Conservation (phyloP, 2,113 vertebrate genomes). For the Podarcis muralis region DNA sequence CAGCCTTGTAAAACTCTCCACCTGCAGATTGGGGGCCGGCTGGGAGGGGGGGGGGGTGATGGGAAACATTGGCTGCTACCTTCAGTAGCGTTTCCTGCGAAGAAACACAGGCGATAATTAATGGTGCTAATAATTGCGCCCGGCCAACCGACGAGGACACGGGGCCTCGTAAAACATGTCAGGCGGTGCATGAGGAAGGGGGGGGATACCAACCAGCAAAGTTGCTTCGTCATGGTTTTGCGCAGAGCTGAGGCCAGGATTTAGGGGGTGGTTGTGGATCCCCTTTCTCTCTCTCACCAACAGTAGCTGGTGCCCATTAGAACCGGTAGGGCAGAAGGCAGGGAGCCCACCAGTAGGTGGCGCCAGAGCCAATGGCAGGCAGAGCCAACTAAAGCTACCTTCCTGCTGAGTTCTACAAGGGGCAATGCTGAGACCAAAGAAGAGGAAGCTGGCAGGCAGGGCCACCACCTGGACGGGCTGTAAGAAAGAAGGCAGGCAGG, state of each 20-base stretch:
- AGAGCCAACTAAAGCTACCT: too few relatives aligned
- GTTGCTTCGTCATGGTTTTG: not conserved
- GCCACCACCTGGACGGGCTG: not conserved
- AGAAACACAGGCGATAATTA: not conserved
- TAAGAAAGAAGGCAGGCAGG: too few relatives aligned
- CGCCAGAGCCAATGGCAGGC: too few relatives aligned
- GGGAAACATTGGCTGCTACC: not conserved
- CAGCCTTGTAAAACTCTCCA: not conserved
- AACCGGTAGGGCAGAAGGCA: too few relatives aligned
- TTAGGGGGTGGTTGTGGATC: too few relatives aligned
- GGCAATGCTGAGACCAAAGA: too few relatives aligned
- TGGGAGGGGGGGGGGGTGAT: rapidly evolving
- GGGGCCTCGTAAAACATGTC: not conserved
- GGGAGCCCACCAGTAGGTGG: too few relatives aligned
- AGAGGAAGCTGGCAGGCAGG: not conserved
- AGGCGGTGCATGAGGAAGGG: not conserved
- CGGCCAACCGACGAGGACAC: not conserved
- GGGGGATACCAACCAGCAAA: not conserved
- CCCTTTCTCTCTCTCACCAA: too few relatives aligned
- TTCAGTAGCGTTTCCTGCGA: not conserved
- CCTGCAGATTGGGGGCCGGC: not conserved
- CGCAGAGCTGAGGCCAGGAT: too few relatives aligned
- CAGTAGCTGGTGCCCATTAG: too few relatives aligned
- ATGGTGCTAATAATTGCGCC: not conserved
- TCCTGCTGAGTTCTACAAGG: too few relatives aligned